phyloP scores from a whole-genome alignment of 2,797 vertebrate genomes.

The Galago senegalensis region DNA sequence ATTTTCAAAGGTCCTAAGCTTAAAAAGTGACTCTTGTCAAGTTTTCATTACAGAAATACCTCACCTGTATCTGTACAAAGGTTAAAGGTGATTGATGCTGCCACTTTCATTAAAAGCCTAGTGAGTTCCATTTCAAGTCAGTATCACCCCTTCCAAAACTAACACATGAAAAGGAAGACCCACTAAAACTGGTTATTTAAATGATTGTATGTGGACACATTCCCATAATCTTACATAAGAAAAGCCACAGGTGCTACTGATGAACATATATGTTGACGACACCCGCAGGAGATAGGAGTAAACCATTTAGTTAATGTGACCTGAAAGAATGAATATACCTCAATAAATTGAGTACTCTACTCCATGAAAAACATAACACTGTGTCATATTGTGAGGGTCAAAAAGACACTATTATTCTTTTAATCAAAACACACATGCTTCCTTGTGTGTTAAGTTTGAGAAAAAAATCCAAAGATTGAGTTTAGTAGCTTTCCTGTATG shows the following conservation, averaged over 20 bases:
- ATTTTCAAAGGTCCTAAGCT: background rate
- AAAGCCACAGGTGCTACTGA: background rate
- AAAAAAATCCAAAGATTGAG: conserved; percentile 35
- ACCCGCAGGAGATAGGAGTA: background rate
- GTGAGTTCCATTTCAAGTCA: background rate
- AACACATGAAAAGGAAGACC: background rate
- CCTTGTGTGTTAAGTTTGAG: conserved; percentile 6
- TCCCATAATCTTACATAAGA: background rate
- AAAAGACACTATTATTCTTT: background rate
- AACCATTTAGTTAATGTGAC: background rate
- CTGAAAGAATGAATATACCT: background rate
- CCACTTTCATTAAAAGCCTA: background rate
- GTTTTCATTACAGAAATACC: background rate
- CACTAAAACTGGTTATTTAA: background rate
- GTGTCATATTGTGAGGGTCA: background rate
- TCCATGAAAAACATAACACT: background rate
- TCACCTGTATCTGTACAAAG: background rate
- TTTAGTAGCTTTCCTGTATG: background rate
- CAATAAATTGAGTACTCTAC: background rate
- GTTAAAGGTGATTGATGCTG: background rate
- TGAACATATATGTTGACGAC: background rate
- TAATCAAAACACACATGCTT: background rate
- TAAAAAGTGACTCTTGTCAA: background rate
- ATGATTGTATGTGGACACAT: background rate
- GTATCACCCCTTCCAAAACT: background rate